Evolutionary conservation across 2,113 vertebrate species (phyloP).

Genomic region (Lutjanus erythropterus): DNA sequence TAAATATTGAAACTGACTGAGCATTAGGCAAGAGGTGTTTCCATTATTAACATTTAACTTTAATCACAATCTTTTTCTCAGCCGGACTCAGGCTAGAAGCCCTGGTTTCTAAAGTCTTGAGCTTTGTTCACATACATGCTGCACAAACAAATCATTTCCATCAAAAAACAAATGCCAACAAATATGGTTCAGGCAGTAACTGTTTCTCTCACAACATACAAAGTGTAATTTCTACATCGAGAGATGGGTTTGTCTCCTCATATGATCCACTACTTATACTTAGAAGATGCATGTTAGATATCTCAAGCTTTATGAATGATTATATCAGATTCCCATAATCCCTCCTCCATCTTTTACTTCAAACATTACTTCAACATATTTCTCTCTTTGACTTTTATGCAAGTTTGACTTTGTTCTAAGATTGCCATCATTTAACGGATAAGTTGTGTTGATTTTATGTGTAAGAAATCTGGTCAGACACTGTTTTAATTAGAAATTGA

Average conservation of each 20-base stretch:
- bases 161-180: too few relatives aligned
- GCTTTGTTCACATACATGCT: too few relatives aligned
- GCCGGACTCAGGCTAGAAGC: neutral
- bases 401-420: neutral
- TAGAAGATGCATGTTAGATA: neutral
- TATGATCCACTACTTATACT: too few relatives aligned
- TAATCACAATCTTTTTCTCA: neutral
- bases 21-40: neutral
- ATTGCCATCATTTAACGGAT: neutral
- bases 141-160: too few relatives aligned
- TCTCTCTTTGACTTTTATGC: neutral
- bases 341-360: neutral
- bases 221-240: too few relatives aligned
- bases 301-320: neutral
- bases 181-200: too few relatives aligned
- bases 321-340: neutral
- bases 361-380: neutral
- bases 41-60: neutral
- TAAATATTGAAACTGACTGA: neutral
- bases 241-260: too few relatives aligned
- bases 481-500: too few relatives aligned
- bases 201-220: too few relatives aligned
- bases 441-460: too few relatives aligned
- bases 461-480: too few relatives aligned
- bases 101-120: too few relatives aligned